Evolutionary conservation across 2,113 vertebrate species (phyloP), one percentile per base, ranked within the genome.

Genomic region (Hystrix brachyura): DNA sequence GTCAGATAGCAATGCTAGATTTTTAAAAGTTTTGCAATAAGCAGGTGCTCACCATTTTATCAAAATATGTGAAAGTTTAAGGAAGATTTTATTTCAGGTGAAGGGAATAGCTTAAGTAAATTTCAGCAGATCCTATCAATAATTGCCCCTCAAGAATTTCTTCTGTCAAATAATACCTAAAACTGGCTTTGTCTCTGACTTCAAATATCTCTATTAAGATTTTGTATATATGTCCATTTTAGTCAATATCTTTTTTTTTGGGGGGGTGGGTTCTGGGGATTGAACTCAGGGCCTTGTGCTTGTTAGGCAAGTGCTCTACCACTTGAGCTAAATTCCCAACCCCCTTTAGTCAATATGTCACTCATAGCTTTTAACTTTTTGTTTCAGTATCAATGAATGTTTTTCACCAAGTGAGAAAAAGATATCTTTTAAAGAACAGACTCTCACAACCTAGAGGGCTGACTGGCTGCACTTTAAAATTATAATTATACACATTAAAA

Each of bases 401-500:
- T 84, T 95, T 87, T 38, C 34, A 38, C 48, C 64, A 87, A 72
- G 5, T 79, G 23, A 76, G 25, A 78, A 83, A 46, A 9, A 60
- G 2, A 29, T 60, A 4, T 62, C 34, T 82, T 93, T 93, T 83
- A 59, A 65, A 91, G 67, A 93, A 62, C 72, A 89, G 51, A 86
- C 57, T 80, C n/a, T 97, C 32, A 48, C 27, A 71, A 34, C 1
- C 11, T 78, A 5, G 3, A 0, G 1, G 27, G 46, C 23, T 86
- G 74, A 71, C 5, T n/a, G 53, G 10, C 5, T 87, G 4, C 57
- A 38, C 60, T 46, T 55, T 82, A 1, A 18, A 83, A 67, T 87
- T 95, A 62, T 80, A 85, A 55, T 32, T 87, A 60, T 83, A 86
- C 17, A 64, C 64, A 18, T 91, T 91, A 29, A 48, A 95, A 91